A percentile compares a stretch with the other conserved stretches of the same genome.
Conservation (phyloP, 35 echinoderm and acorn worm genomes). For the Nesometra sesokonis region DNA sequence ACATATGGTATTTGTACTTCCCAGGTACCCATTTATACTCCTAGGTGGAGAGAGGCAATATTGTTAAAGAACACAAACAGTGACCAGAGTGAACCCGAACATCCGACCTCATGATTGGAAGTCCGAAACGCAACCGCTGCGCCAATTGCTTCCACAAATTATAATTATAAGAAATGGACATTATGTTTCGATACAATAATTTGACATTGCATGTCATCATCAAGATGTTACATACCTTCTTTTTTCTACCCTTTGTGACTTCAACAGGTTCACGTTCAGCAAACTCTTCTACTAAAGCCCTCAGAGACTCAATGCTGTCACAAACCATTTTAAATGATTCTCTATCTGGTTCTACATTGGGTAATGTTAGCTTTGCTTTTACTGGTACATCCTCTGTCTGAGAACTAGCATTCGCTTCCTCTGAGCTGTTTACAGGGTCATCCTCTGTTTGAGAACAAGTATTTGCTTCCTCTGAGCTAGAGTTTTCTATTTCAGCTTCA, state of each 20-base stretch:
- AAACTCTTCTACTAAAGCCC: conserved; percentile 34
- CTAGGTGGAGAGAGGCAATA: too few species aligned
- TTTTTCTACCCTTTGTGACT: conserved; percentile 32
- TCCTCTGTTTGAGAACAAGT: not conserved
- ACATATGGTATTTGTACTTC: too few species aligned
- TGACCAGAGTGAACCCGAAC: too few species aligned
- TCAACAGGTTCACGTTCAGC: conserved; percentile 22
- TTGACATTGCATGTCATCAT: not conserved
- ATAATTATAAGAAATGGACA: too few species aligned
- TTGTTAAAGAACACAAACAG: too few species aligned
- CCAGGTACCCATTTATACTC: too few species aligned
- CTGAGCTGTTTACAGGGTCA: not conserved
- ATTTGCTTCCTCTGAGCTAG: not conserved
- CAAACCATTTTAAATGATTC: conserved; percentile 63
- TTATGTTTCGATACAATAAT: too few species aligned
- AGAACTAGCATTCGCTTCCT: not conserved
- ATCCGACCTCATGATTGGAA: too few species aligned
- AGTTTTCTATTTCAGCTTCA: not conserved
- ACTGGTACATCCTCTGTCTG: not conserved
- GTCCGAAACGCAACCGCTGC: too few species aligned
- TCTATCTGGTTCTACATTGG: conserved; percentile 21
- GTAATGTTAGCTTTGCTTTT: not conserved
- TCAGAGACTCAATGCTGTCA: conserved; percentile 43
- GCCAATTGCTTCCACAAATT: too few species aligned
- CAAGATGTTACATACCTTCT: not conserved